A percentile compares a stretch with the other conserved stretches of the same genome.
Conservation (phyloP, 2,113 vertebrate species). For the Variabilichromis moorii region DNA sequence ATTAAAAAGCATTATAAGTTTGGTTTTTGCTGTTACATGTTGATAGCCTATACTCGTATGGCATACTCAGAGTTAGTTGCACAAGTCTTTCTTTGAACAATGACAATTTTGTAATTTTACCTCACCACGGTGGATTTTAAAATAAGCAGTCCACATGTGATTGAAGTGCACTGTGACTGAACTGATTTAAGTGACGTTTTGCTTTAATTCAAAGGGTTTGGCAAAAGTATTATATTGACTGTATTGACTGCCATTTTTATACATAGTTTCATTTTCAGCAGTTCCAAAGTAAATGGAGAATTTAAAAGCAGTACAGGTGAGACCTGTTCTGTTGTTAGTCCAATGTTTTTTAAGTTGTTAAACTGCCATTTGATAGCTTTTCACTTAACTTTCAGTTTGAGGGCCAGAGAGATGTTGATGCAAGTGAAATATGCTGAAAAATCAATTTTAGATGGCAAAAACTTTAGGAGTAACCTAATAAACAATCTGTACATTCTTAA, state of each 20-base stretch:
- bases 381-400: not conserved
- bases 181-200: not conserved
- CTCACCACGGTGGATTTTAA: not conserved
- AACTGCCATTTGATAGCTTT: not conserved
- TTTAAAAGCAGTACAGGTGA: not conserved
- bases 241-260: not conserved
- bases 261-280: not conserved
- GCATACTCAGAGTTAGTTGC: not conserved
- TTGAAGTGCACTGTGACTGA: not conserved
- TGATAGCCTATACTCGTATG: not conserved
- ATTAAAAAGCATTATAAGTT: not conserved
- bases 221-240: not conserved
- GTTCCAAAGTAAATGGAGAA: not conserved
- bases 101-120: not conserved
- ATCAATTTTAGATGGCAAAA: not conserved
- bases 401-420: not conserved
- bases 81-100: not conserved
- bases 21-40: not conserved
- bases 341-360: not conserved
- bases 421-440: not conserved
- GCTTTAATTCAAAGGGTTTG: not conserved
- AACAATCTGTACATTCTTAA: not conserved
- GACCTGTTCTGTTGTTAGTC: not conserved
- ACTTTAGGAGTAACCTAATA: not conserved
- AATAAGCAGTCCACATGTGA: not conserved